Evolutionary conservation across 2,113 vertebrate genomes (phyloP), one percentile per base, ranked within the genome.

Genomic region (Rutilus rutilus): DNA sequence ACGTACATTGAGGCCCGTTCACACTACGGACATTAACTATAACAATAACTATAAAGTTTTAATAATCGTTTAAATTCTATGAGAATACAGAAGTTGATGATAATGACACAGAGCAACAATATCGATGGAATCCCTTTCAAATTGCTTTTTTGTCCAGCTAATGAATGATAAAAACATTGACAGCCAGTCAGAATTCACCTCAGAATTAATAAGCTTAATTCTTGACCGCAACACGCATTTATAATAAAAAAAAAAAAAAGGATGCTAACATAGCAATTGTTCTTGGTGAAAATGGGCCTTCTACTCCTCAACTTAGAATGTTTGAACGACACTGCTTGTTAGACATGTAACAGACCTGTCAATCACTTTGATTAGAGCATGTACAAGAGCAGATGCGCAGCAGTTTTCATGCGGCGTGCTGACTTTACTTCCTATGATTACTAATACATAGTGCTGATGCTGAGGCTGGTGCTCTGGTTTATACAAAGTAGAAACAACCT

Each of bases 351-450:
- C 64, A 9, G 77, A 69, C 33, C 77, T 82, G 85, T 86, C 85
- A 86, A 39, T 86, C 67, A 86, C 65, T 45, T 36, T 39, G 62
- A 85, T 67, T 82, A 50, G 60, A 17, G 75, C 62, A 50, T 42
- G 69, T 78, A 85, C 57, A 78, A 85, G 47, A n/a, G 59, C 39
- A 23, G 47, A 42, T 2, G 23, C 25, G n/a, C 59, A 59, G 77
- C 65, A 42, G 47, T 69, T 80, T 27, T 42, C 11, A 86, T 30
- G 47, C 19, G 30, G 74, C 1, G 1, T 2, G 74, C 76, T 78
- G 45, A 42, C 64, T 14, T 45, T 42, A 47, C n/a, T 36, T 59
- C 75, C 64, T 84, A 78, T 84, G 65, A 80, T 84, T 84, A 87
- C 76, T 75, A 27, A 62, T 67, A 57, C 71, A 85, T 85, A 71